Evolutionary conservation across 23 tunicate genomes (phyloP).

Genomic region (Trididemnum miniatum): DNA sequence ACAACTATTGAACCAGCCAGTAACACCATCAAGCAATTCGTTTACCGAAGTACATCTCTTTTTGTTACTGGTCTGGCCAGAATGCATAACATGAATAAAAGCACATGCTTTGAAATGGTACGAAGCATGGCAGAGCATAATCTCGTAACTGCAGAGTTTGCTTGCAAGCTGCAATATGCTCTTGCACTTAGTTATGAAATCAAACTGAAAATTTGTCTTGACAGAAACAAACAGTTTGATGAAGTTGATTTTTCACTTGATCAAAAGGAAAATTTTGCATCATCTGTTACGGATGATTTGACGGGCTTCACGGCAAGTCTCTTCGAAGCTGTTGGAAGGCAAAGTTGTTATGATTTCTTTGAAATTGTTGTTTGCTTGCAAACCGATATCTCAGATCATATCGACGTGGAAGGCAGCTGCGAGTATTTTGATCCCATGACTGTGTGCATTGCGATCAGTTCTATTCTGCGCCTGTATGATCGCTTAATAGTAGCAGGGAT

Average conservation of each 20-base stretch:
- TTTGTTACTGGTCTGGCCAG: slow-evolving; percentile 15
- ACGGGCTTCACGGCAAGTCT: no score
- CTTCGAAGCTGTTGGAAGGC: neutral
- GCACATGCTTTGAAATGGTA: slow-evolving; percentile 9
- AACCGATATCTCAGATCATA: neutral
- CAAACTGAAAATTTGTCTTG: slow-evolving; percentile 2
- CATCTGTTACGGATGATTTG: no score
- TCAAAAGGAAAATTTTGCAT: neutral
- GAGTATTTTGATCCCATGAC: neutral
- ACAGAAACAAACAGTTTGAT: slow-evolving; percentile 8
- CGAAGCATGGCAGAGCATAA: neutral
- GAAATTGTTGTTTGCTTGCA: neutral
- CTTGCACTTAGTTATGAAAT: slow-evolving; percentile 22
- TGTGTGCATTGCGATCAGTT: neutral
- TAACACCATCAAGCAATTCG: slow-evolving; percentile 1
- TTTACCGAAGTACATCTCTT: slow-evolving; percentile 14
- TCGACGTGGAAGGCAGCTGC: neutral
- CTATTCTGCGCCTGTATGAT: neutral
- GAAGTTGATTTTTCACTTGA: neutral
- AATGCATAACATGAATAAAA: neutral
- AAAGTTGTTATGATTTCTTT: slow-evolving; percentile 4
- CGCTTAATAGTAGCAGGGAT: neutral
- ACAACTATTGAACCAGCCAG: neutral
- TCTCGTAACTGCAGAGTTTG: neutral
- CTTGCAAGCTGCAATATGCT: neutral